Percentiles rank a stretch among this genome's conserved stretches.
phyloP scores from a whole-genome alignment of 2,113 vertebrate genomes.

The Scolopax mira region DNA sequence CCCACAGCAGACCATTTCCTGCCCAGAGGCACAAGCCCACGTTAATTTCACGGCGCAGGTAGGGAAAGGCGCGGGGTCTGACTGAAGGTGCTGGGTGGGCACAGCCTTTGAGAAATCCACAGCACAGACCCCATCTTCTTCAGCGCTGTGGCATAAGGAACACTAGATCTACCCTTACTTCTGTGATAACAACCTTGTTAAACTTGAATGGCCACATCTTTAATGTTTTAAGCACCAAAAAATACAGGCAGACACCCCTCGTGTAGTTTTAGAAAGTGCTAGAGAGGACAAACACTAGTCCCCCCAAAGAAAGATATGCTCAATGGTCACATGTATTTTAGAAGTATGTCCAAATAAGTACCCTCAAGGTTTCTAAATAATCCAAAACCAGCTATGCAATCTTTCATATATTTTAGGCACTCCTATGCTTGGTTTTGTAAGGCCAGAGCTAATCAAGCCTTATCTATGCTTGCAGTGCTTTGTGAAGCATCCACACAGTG shows the following conservation, averaged over 20 bases:
- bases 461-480: not conserved
- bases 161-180: not conserved
- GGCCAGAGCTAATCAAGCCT: not conserved
- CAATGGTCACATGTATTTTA: not conserved
- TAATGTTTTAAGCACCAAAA: not conserved
- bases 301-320: not conserved
- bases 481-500: not conserved
- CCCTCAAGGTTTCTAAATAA: not conserved
- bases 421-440: not conserved
- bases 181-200: not conserved
- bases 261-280: not conserved
- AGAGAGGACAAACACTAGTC: not conserved
- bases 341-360: not conserved
- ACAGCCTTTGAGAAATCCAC: not conserved
- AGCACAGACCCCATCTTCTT: not conserved
- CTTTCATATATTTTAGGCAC: not conserved
- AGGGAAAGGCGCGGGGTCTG: not conserved
- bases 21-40: not conserved
- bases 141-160: not conserved
- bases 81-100: accelerated
- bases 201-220: not conserved
- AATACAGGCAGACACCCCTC: not conserved
- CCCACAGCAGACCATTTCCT: not conserved
- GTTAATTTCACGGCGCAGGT: not conserved
- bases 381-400: not conserved